These are phyloP conservation scores for Gastrophryne carolinensis DNA, from an alignment of 2,797 vertebrate species.

Conservation along the genomic window DNA sequence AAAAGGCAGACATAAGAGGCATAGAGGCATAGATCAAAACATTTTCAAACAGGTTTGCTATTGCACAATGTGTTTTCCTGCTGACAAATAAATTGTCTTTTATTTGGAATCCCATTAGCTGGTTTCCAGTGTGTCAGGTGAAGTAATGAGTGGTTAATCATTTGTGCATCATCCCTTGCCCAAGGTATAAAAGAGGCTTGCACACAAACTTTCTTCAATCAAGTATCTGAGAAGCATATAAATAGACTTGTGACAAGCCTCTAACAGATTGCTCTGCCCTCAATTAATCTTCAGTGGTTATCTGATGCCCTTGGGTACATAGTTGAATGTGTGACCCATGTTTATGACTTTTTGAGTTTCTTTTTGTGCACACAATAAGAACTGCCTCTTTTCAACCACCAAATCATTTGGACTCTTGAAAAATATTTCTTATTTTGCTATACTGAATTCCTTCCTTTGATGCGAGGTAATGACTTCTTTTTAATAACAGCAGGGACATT, in stretches of 20 bases:
- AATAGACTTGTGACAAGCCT: slow-evolving; percentile 36
- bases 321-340: slow-evolving; percentile 55
- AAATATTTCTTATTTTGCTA: background rate
- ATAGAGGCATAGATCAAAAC: slow-evolving; percentile 61
- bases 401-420: background rate
- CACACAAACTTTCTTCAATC: background rate
- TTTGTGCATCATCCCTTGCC: slow-evolving; percentile 55
- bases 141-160: slow-evolving; percentile 47
- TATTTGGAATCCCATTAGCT: slow-evolving; percentile 56
- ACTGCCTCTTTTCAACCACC: background rate
- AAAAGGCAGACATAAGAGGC: too few species aligned
- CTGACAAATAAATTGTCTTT: slow-evolving; percentile 69
- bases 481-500: background rate
- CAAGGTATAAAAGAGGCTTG: slow-evolving; percentile 44
- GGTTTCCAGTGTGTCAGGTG: slow-evolving; percentile 58
- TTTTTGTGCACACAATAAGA: background rate
- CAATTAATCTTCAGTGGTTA: slow-evolving; percentile 48
- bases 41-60: slow-evolving; percentile 62
- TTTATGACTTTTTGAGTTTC: slow-evolving; percentile 40
- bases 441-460: slow-evolving; percentile 5
- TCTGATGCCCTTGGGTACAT: slow-evolving; percentile 52
- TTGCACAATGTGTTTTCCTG: slow-evolving; percentile 68
- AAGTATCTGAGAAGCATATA: background rate
- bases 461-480: background rate
- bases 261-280: slow-evolving; percentile 53